Base-by-base conservation (phyloP, 2,888 invertebrate genomes). In the Azorinus chamasolen region DNA sequence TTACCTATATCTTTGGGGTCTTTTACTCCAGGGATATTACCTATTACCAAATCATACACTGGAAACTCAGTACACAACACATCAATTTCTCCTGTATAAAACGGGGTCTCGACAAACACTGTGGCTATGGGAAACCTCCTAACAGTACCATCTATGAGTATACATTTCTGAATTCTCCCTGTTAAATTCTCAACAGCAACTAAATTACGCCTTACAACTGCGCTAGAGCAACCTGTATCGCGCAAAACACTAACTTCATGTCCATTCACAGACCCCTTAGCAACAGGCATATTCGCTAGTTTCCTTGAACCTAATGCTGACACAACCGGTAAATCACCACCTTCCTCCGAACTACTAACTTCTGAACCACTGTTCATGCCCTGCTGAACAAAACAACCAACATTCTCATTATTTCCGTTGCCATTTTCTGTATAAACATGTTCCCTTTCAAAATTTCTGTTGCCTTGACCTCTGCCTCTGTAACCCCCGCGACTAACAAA, bases 81-180 rank as follows among this genome's bases (percentile, higher is more conserved):
- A 24, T 61, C 32, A 8, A 65, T 32, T 14, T 61, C 46, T 18
- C 79, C 71, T 27, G 39, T 51, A 20, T 22, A 71, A 57, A 53
- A 81, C 16, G 79, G 71, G 1, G 72, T 72, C 18, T 72, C 65
- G 8, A 82, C 20, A 27, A 20, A 32, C 5, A 82, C 64, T 14
- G 24, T 20, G 24, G 72, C 82, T 25, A 39, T 5, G 3, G 41
- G 57, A 2, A 41, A 3, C n/a, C 18, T 20, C 16, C 39, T 24
- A 10, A 20, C 22, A 12, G 39, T 20, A 14, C 57, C 57, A 57
- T 57, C 57, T 41, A 43, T 10, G 10, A 41, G n/a, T 22, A 37
- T 39, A 39, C 57, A 57, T 14, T 10, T 22, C 25, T 57, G 57
- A 4, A 14, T 20, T 20, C 12, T 3, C 10, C 57, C 57, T 41